phyloP scores from a whole-genome alignment of 1,140 invertebrate species.

The Aphis craccivora region DNA sequence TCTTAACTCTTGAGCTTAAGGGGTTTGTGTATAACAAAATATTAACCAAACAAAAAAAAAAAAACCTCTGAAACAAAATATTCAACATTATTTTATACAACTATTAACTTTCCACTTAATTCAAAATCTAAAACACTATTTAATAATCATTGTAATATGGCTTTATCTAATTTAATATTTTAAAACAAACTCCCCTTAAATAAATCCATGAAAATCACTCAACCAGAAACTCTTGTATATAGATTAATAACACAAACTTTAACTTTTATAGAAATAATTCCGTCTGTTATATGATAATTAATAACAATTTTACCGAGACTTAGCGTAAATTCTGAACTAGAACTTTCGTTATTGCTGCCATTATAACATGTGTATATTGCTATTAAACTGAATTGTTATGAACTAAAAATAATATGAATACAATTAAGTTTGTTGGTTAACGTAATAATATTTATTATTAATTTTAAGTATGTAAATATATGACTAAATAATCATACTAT shows the following conservation, averaged over 20 bases:
- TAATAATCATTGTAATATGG: not conserved
- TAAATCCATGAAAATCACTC: not conserved
- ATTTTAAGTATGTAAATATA: not conserved
- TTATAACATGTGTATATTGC: not conserved
- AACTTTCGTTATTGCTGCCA: too few species aligned
- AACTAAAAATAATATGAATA: not conserved
- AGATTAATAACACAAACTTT: conserved; percentile 8
- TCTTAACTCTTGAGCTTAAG: not conserved
- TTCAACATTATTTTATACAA: not conserved
- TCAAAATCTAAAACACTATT: not conserved
- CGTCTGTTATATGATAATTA: not conserved
- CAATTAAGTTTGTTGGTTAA: not conserved
- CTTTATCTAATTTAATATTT: not conserved
- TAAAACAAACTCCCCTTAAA: not conserved
- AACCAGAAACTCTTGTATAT: not conserved
- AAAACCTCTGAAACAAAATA: too few species aligned
- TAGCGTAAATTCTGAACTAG: not conserved
- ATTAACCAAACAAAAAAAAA: too few species aligned
- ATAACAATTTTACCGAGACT: not conserved
- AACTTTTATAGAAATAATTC: conserved; percentile 20
- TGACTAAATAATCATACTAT: not conserved
- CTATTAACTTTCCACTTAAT: not conserved
- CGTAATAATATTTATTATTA: not conserved
- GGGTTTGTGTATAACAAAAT: not conserved
- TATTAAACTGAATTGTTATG: not conserved